Percentiles rank a stretch among this genome's conserved stretches.
phyloP scores from a whole-genome alignment of 2,113 vertebrate species.

The Lophura nycthemera region DNA sequence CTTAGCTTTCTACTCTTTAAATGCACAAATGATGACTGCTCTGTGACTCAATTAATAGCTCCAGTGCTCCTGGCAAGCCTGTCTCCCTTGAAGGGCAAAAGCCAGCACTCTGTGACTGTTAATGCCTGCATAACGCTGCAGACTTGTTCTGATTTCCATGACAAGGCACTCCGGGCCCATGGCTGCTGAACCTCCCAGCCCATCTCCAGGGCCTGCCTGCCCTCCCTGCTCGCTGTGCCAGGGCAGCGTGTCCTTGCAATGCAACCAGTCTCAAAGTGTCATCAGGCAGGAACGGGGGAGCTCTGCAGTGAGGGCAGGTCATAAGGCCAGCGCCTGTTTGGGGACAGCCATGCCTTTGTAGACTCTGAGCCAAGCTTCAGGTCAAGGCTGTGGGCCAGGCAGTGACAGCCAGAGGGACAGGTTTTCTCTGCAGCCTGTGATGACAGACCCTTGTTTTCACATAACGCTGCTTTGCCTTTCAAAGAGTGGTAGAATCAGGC shows the following conservation, averaged over 20 bases:
- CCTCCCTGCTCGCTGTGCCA: not conserved
- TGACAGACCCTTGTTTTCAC: not conserved
- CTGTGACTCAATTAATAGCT: constrained; percentile 35
- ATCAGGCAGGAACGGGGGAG: not conserved
- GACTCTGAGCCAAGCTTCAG: not conserved
- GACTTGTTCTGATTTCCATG: not conserved
- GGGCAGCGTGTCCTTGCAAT: not conserved
- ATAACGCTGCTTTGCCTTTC: not conserved
- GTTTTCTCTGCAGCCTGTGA: not conserved
- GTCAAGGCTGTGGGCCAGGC: not conserved
- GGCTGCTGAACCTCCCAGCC: not conserved
- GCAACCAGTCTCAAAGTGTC: not conserved
- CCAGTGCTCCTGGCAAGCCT: not conserved
- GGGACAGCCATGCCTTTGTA: not conserved
- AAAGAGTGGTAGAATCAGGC: not conserved
- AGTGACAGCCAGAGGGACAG: not conserved
- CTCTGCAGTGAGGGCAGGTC: not conserved
- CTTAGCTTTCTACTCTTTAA: constrained; percentile 31
- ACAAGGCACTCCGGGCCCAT: not conserved
- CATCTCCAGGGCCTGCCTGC: not conserved
- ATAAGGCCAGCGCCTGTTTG: not conserved
- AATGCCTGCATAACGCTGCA: not conserved
- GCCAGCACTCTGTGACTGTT: not conserved
- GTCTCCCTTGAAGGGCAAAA: constrained; percentile 53
- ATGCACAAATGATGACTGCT: constrained; percentile 15